Evolutionary conservation across 2,888 invertebrate genomes (phyloP).

Genomic region (Sisyra nigra): DNA sequence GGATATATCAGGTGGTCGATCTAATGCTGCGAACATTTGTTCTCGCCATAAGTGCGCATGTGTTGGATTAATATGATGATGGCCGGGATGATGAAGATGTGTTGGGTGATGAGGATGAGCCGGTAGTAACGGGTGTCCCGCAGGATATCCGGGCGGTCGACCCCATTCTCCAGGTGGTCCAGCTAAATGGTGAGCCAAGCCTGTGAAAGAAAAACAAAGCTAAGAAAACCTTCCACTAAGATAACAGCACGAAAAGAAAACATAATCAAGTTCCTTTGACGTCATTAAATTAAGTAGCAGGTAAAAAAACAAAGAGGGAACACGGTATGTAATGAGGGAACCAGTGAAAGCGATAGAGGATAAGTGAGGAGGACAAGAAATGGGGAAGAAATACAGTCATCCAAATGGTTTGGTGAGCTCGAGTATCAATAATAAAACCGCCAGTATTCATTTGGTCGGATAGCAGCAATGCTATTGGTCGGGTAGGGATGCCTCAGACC

Average conservation of each 20-base stretch:
- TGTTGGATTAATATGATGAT: slow-evolving; percentile 23
- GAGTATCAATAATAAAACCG: background rate
- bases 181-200: slow-evolving; percentile 59
- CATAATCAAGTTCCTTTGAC: too few relatives aligned
- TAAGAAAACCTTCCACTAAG: too few relatives aligned
- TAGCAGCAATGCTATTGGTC: slow-evolving; percentile 21
- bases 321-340: too few relatives aligned
- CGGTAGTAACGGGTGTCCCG: slow-evolving; percentile 32
- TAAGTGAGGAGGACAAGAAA: too few relatives aligned
- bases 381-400: background rate
- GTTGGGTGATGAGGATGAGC: slow-evolving; percentile 31
- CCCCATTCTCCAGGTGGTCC: slow-evolving; percentile 38
- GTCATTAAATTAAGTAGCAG: too few relatives aligned
- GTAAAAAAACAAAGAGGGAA: too few relatives aligned
- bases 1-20: slow-evolving; percentile 35
- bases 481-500: slow-evolving; percentile 29
- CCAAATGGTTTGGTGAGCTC: slow-evolving; percentile 1
- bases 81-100: slow-evolving; percentile 33
- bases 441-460: background rate
- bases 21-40: slow-evolving; percentile 31
- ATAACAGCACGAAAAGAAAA: too few relatives aligned
- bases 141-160: slow-evolving; percentile 18
- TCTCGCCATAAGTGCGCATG: slow-evolving; percentile 8
- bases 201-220: slow-evolving; percentile 27
- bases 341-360: too few relatives aligned